phyloP scores from a whole-genome alignment of 2,888 invertebrate species.

The Napeogenes sylphis region DNA sequence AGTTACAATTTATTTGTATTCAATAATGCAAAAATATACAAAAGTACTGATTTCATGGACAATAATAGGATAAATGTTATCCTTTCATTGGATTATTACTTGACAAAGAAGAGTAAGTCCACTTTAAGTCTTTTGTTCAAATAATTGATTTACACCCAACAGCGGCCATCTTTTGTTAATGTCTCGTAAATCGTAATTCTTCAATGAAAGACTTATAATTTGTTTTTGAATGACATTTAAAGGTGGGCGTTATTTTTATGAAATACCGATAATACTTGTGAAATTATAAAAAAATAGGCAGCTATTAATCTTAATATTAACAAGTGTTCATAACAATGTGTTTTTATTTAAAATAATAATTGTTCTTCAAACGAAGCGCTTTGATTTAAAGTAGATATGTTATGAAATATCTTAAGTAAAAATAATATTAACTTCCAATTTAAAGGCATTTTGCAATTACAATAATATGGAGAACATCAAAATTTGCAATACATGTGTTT shows the following conservation, averaged over 20 bases:
- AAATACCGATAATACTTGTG: background rate
- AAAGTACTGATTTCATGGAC: background rate
- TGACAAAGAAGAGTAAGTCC: conserved; percentile 48
- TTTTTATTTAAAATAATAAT: too few species aligned
- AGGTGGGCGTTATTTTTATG: background rate
- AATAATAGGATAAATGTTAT: background rate
- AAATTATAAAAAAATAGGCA: background rate
- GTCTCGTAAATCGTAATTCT: conserved; percentile 10
- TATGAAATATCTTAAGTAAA: too few species aligned
- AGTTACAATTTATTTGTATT: too few species aligned
- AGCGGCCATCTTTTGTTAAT: conserved; percentile 46
- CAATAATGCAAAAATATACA: background rate
- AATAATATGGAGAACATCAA: too few species aligned
- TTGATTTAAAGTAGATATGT: too few species aligned
- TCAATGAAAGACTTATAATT: conserved; percentile 35
- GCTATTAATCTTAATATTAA: background rate
- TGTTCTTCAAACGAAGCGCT: too few species aligned
- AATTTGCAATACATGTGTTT: too few species aligned
- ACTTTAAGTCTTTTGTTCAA: conserved; percentile 51
- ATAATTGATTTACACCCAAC: conserved; percentile 51
- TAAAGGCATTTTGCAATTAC: too few species aligned
- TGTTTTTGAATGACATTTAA: conserved; percentile 12
- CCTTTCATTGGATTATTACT: conserved; percentile 17
- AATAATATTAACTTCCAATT: too few species aligned
- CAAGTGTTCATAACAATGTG: too few species aligned